A percentile compares a stretch with the other conserved stretches of the same genome.
Conservation (phyloP, 2,113 vertebrate genomes). For the Chlamydotis undulata region DNA sequence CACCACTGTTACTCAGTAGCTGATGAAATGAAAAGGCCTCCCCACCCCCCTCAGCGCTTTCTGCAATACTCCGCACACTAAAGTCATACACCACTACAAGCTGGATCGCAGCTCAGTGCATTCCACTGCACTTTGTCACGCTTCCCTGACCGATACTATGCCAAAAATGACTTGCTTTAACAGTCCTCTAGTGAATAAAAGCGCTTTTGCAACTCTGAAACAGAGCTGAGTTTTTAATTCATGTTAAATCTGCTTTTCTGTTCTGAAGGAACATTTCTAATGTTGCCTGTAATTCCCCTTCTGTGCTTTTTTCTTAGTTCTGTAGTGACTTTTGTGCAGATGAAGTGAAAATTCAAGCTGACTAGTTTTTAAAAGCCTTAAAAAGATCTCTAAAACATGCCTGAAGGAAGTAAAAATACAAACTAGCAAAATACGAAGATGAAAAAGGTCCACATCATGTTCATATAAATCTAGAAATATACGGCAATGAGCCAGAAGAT, state of each 20-base stretch:
- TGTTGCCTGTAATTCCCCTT: neutral
- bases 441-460: neutral
- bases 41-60: neutral
- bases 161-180: constrained; percentile 60
- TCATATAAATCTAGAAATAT: neutral
- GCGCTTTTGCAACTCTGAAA: constrained; percentile 61
- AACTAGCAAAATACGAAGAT: neutral
- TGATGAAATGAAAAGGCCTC: neutral
- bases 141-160: constrained; percentile 42
- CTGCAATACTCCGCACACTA: neutral
- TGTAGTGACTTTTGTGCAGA: constrained; percentile 20
- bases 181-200: constrained; percentile 58
- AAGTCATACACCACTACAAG: constrained; percentile 7
- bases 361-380: neutral
- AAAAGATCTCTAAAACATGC: neutral
- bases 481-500: neutral
- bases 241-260: constrained; percentile 46
- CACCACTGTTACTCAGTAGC: neutral
- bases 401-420: constrained; percentile 10
- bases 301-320: neutral
- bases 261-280: constrained; percentile 29
- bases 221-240: constrained; percentile 54
- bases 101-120: constrained; percentile 34
- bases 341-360: constrained; percentile 14
- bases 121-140: constrained; percentile 60